phyloP scores from a whole-genome alignment of 2,113 vertebrate genomes.

The Jaculus jaculus region DNA sequence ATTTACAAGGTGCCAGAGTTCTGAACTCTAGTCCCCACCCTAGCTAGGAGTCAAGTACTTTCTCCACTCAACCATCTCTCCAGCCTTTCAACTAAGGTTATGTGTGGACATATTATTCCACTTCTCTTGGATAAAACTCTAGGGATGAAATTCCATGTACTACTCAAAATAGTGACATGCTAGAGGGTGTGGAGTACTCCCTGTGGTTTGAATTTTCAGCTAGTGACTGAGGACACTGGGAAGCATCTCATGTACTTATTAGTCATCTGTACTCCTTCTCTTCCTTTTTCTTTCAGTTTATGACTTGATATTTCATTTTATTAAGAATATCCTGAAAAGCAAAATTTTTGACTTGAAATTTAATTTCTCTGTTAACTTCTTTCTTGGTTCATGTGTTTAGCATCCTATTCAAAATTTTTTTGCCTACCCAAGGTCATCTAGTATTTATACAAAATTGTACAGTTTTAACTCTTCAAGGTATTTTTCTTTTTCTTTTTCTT shows the following conservation, averaged over 20 bases:
- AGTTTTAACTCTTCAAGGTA: neutral
- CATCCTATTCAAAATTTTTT: slow-evolving; percentile 19
- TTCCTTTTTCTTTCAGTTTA: neutral
- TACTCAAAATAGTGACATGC: slow-evolving; percentile 6
- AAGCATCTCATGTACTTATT: neutral
- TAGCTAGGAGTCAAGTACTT: no score
- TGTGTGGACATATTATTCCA: neutral
- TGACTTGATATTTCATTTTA: slow-evolving; percentile 37
- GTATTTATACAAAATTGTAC: neutral
- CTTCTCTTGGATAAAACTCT: neutral
- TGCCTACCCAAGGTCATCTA: neutral
- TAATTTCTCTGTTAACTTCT: neutral
- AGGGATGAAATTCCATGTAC: neutral
- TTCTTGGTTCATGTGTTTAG: neutral
- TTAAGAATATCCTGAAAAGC: neutral
- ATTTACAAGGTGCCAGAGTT: no score
- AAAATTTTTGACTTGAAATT: slow-evolving; percentile 22
- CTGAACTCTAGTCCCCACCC: no score
- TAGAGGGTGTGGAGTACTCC: neutral
- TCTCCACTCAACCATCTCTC: no score
- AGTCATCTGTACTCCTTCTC: neutral
- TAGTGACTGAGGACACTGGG: neutral
- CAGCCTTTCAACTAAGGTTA: neutral
- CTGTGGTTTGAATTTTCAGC: slow-evolving; percentile 26
- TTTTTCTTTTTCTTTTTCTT: no score